Conservation (phyloP, 2,888 invertebrate species). For the Copidosoma aretas region DNA sequence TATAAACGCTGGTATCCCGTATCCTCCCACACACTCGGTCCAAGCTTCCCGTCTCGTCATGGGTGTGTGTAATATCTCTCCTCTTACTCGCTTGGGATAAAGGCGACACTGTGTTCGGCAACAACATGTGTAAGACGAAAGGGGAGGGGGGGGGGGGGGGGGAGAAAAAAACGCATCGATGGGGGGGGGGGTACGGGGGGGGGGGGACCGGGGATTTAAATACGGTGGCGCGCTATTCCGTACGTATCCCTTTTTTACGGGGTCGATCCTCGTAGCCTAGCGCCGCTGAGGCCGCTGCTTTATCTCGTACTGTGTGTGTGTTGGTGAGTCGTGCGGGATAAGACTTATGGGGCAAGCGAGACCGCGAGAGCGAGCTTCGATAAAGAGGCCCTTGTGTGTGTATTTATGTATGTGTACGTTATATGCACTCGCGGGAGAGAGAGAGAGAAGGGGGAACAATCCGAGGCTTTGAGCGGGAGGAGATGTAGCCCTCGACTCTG, state of each 20-base stretch:
- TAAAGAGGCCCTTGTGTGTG: constrained; percentile 21
- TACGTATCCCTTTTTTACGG: constrained; percentile 56
- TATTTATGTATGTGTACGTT: neutral
- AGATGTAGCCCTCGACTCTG: too few species aligned
- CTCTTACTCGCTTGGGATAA: constrained; percentile 20
- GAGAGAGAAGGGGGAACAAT: constrained; percentile 10
- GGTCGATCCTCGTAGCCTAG: constrained; percentile 58
- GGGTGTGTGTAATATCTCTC: neutral
- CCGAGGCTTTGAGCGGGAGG: constrained; percentile 5
- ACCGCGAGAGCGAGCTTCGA: neutral
- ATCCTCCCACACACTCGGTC: too few species aligned
- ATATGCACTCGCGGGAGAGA: neutral
- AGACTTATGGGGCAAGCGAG: constrained; percentile 1
- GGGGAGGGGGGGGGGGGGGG: neutral
- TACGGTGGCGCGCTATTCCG: constrained; percentile 47
- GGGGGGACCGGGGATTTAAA: constrained; percentile 62
- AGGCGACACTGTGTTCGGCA: constrained; percentile 15
- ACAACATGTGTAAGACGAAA: neutral
- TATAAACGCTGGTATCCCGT: too few species aligned
- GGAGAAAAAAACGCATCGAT: neutral
- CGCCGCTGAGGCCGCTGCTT: constrained; percentile 17
- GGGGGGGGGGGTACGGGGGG: constrained; percentile 46
- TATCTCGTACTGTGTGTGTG: constrained; percentile 5
- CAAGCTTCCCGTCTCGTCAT: neutral
- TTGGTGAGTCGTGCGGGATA: constrained; percentile 12